A percentile compares a stretch with the other conserved stretches of the same genome.
phyloP scores from a whole-genome alignment of 2,113 vertebrate genomes.

The Stomatorhinus ivindoensis region DNA sequence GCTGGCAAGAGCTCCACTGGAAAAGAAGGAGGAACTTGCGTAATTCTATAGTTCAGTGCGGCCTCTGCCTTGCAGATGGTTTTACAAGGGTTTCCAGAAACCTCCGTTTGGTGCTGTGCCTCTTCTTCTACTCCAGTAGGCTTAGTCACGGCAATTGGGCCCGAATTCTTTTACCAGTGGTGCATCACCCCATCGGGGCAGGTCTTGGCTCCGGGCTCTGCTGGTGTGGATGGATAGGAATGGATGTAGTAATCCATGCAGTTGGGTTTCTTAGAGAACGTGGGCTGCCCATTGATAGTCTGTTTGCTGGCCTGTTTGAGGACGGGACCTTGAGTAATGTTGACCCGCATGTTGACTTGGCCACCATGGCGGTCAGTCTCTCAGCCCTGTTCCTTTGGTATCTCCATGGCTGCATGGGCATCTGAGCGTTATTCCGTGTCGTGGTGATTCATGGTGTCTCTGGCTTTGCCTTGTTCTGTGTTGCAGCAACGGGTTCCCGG shows the following conservation, averaged over 20 bases:
- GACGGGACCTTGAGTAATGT: background rate
- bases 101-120: background rate
- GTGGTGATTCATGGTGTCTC: background rate
- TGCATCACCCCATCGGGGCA: background rate
- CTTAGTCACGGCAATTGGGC: background rate
- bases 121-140: background rate
- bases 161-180: background rate
- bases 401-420: background rate
- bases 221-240: background rate
- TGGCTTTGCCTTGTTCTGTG: constrained; percentile 27
- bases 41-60: background rate
- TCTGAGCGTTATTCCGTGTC: background rate
- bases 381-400: background rate
- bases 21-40: background rate
- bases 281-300: background rate
- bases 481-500: constrained; percentile 77
- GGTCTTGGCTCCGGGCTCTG: background rate
- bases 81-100: background rate
- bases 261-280: background rate
- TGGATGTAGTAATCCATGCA: background rate
- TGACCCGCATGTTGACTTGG: background rate
- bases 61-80: background rate
- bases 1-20: background rate
- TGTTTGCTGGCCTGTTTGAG: background rate
- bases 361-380: background rate